Conservation (phyloP, 2,113 vertebrate species). For the Salvator merianae region DNA sequence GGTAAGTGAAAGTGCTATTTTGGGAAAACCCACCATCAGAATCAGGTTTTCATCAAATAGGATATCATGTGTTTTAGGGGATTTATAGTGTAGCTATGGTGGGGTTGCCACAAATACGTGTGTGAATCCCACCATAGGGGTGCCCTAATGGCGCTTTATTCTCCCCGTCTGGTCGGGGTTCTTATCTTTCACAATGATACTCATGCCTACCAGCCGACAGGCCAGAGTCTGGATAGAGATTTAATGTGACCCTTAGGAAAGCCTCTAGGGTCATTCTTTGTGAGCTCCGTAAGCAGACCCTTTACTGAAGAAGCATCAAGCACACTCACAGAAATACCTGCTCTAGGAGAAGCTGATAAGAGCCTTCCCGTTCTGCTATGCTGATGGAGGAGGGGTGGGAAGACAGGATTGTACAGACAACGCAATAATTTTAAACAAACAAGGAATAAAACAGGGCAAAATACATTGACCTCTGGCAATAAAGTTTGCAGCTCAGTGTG, state of each 20-base stretch:
- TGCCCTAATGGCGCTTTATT: no score
- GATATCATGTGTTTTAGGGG: no score
- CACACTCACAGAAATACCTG: not conserved
- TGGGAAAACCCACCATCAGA: no score
- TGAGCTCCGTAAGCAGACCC: conserved; percentile 4
- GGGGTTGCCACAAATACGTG: no score
- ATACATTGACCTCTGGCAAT: not conserved
- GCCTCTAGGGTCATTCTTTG: not conserved
- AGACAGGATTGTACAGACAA: not conserved
- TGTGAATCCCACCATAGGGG: no score
- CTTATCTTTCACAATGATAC: not conserved
- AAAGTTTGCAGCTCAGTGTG: not conserved
- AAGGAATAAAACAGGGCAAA: not conserved
- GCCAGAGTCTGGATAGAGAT: not conserved
- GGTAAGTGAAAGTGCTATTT: no score
- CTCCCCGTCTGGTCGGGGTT: no score
- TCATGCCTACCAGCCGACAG: not conserved
- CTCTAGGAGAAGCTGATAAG: not conserved
- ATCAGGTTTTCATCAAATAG: no score
- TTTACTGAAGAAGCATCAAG: not conserved
- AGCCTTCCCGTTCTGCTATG: accelerated
- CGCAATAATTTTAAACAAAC: conserved; percentile 16
- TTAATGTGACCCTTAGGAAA: not conserved
- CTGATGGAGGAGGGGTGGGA: not conserved
- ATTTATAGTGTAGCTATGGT: no score